Base-by-base conservation (phyloP, 2,113 vertebrate genomes). In the Serinus canaria region DNA sequence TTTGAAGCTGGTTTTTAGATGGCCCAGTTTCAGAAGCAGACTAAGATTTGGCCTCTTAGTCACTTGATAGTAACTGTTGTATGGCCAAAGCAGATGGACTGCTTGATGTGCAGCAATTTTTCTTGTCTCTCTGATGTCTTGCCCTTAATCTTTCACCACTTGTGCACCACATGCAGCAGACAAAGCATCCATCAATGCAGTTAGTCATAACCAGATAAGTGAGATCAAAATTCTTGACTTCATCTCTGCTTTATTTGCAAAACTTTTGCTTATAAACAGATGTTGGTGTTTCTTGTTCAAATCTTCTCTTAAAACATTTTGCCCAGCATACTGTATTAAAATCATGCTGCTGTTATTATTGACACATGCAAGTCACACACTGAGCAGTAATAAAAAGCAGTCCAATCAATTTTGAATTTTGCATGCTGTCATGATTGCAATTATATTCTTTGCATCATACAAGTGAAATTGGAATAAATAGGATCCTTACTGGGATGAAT, bases 381-480 rank as follows among this genome's bases (percentile, higher is more conserved):
- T 95, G n/a, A 92, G 44, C 74, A 90, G 55, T 97, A 96, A 96
- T 95, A 74, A 94, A 86, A 96, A 97, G 47, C 80, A 95, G 73
- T 58, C 56, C 53, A 80, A 70, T 92, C 15, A 67, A 83, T 92
- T 83, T 35, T 79, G 49, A 77, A 11, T 91, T 95, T 92, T 92
- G 41, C 60, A 58, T 87, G 60, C 69, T 83, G 75, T 91, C 58
- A n/a, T 75, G 86, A 78, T 94, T 95, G 49, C 37, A 85, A 3
- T 93, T 88, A 56, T 64, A 53, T 80, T 49, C 37, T 92, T 77
- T 80, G 68, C 46, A 62, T 95, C 81, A 79, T 70, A 76, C 18
- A 70, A 94, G 44, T 79, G 62, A 96, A 90, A 94, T 77, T 52
- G 56, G 53, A 94, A 74, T 81, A 83, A 94, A 92, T 24, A 35